phyloP scores from a whole-genome alignment of 1,140 invertebrate genomes.

The Euwallacea fornicatus region DNA sequence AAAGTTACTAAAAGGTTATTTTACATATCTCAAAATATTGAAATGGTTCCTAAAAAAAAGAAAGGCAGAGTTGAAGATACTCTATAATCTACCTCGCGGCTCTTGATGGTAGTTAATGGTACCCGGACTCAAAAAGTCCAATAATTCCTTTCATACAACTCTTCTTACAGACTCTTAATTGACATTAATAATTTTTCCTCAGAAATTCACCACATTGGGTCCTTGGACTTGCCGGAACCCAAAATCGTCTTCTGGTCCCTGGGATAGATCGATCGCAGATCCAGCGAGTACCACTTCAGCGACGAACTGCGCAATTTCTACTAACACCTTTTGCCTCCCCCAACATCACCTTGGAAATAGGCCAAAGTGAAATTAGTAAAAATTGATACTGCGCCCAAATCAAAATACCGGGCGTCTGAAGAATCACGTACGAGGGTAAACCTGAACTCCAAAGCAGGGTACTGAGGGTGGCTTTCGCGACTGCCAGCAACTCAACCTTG shows the following conservation, averaged over 20 bases:
- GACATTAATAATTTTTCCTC: too few relatives aligned
- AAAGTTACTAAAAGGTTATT: not conserved
- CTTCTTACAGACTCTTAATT: too few relatives aligned
- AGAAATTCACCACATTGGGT: not conserved
- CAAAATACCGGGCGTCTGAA: conserved; percentile 12
- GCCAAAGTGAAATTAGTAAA: conserved; percentile 5
- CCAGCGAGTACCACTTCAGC: conserved; percentile 16
- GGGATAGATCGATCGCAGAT: conserved; percentile 19
- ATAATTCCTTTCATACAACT: too few relatives aligned
- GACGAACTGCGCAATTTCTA: conserved; percentile 22
- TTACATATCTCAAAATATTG: not conserved
- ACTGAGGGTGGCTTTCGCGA: conserved; percentile 21
- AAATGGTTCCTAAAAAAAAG: not conserved
- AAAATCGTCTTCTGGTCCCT: conserved; percentile 21
- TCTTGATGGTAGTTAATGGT: too few relatives aligned
- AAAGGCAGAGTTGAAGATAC: not conserved
- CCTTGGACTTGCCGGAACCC: conserved; percentile 15
- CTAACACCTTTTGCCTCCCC: conserved; percentile 22
- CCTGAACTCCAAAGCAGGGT: not conserved
- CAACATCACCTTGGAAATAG: conserved; percentile 23
- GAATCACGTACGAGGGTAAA: conserved; percentile 6
- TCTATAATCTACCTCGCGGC: not conserved
- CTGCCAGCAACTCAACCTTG: conserved; percentile 14
- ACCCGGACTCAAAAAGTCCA: too few relatives aligned
- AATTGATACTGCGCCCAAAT: conserved; percentile 28